A percentile compares a stretch with the other conserved stretches of the same genome.
These are phyloP conservation scores for Callopanchax toddi DNA, from an alignment of 2,113 vertebrate genomes.

Conservation along the genomic window DNA sequence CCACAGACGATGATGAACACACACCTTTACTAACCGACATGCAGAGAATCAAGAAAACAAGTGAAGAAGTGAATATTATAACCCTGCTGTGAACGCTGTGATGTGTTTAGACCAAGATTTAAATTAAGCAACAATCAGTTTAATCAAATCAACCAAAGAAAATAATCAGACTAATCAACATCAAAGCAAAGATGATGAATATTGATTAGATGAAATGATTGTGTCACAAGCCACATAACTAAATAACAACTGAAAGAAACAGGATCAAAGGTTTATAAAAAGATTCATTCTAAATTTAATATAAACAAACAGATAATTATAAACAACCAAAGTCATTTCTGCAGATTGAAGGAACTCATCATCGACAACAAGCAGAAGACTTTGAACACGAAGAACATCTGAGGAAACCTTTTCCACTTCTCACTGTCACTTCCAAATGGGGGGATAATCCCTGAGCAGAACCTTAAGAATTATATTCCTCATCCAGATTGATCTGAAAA, in stretches of 20 bases:
- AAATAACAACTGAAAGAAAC: constrained; percentile 21
- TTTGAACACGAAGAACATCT: neutral
- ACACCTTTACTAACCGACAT: constrained; percentile 1
- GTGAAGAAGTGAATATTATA: neutral
- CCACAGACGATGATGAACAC: neutral
- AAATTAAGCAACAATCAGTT: constrained; percentile 23
- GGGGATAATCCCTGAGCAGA: constrained; percentile 1
- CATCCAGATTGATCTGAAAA: constrained; percentile 7
- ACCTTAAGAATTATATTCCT: neutral
- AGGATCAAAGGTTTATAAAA: constrained; percentile 42
- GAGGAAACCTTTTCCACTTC: neutral
- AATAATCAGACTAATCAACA: constrained; percentile 43
- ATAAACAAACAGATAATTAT: neutral
- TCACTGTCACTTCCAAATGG: neutral
- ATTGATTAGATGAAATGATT: constrained; percentile 47
- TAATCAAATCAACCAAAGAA: constrained; percentile 26
- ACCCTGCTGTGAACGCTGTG: neutral
- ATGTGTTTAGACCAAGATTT: constrained; percentile 14
- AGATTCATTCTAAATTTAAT: constrained; percentile 9
- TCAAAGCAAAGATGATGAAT: constrained; percentile 56
- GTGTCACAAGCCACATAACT: constrained; percentile 24
- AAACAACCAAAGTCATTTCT: too few species aligned
- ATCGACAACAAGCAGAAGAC: too few species aligned
- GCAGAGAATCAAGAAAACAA: neutral
- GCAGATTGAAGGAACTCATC: too few species aligned